Conservation (phyloP, 1,140 invertebrate genomes). For the Bombus waltoni region DNA sequence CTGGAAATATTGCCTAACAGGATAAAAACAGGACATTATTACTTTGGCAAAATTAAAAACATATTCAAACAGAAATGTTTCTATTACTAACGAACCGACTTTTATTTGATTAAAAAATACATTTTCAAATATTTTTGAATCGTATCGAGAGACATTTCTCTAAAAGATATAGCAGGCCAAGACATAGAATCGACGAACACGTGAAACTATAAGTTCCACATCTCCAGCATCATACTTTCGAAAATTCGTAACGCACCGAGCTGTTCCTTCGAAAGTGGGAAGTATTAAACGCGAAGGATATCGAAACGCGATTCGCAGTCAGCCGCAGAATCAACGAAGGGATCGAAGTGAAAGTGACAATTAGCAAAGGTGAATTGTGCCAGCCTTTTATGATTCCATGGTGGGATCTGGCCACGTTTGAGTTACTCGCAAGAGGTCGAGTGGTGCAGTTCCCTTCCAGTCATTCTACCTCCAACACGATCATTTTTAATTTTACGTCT, state of each 20-base stretch:
- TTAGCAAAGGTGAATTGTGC: conserved; percentile 70
- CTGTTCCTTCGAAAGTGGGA: not conserved
- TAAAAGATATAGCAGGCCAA: not conserved
- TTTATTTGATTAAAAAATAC: not conserved
- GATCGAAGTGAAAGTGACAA: conserved; percentile 78
- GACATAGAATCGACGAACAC: not conserved
- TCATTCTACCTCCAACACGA: conserved; percentile 58
- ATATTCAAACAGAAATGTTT: no score
- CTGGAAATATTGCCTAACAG: no score
- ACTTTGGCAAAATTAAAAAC: no score
- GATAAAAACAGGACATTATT: no score
- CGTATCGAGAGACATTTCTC: not conserved
- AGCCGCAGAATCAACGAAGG: conserved; percentile 55
- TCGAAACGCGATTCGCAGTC: conserved; percentile 6
- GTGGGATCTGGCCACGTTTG: conserved; percentile 74
- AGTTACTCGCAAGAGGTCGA: conserved; percentile 48
- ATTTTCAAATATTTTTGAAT: not conserved
- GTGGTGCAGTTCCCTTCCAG: conserved; percentile 70
- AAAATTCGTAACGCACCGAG: not conserved
- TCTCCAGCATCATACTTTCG: not conserved
- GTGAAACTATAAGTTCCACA: no score
- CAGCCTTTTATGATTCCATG: conserved; percentile 64
- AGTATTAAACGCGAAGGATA: not conserved
- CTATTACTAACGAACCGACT: no score
- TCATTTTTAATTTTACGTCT: not conserved